Evolutionary conservation across 2,888 invertebrate genomes (phyloP), one percentile per base, ranked within the genome.

Genomic region (Drosophila affinis): DNA sequence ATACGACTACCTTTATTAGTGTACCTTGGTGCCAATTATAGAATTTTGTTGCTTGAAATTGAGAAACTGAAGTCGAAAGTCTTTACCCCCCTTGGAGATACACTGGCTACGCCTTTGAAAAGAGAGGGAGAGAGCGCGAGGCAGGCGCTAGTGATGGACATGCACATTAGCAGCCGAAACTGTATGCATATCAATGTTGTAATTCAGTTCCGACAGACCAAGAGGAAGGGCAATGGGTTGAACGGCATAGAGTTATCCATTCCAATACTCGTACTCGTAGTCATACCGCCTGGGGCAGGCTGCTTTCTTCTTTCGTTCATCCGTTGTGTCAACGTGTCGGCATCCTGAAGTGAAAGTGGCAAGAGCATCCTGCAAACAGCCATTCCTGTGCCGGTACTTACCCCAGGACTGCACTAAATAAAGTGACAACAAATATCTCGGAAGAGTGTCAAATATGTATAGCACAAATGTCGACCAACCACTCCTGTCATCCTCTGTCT

Each of bases 111-210:
- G 9, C 29, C 29, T 7, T 29, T 29, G 9, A 29, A 29, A 29
- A 2, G 9, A 7, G 29, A 9, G 9, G 29, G 29, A 7, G 29
- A 29, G 9, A 29, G 29, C 9, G 29, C 18, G 45, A 32, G 52
- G 21, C n/a, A 64, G 3, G 21, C 3, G 51, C 52, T 54, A 54
- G 56, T 51, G 65, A 65, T 65, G 45, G 65, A 65, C 65, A 64
- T 65, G 65, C 65, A 81, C 69, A 82, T 78, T 79, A 78, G 76
- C 77, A 77, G 71, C 69, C 80, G 59, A 68, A 82, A 73, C 77
- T 80, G 73, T 75, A 80, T 85, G 77, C 83, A 82, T 74, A 62
- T 76, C 69, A 75, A 62, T 34, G 71, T 64, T 56, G 72, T 79
- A 70, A 59, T 46, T 56, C 29, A 51, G 64, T 49, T 45, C 62